phyloP scores from a whole-genome alignment of 2,113 vertebrate genomes.

The Atlantisia rogersi region DNA sequence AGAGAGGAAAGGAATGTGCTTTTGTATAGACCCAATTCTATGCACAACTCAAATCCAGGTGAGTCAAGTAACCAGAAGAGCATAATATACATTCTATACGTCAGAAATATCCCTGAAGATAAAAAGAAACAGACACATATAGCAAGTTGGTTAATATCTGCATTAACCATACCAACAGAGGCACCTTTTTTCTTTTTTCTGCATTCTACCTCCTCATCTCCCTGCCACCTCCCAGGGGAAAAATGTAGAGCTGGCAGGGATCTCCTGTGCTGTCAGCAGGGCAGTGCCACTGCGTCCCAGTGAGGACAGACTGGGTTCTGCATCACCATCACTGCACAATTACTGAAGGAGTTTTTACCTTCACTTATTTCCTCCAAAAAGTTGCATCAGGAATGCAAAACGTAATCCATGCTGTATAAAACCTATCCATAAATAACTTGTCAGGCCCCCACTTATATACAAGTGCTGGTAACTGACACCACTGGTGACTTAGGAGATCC shows the following conservation, averaged over 20 bases:
- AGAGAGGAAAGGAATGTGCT: background rate
- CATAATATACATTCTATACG: background rate
- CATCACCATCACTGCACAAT: background rate
- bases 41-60: background rate
- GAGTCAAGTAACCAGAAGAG: background rate
- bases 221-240: background rate
- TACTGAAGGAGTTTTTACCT: background rate
- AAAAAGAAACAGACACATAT: background rate
- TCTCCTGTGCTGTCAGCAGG: background rate
- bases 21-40: background rate
- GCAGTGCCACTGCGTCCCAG: background rate
- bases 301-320: background rate
- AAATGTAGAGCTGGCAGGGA: background rate
- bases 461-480: background rate
- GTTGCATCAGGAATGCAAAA: background rate
- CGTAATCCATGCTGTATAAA: background rate
- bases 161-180: background rate
- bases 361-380: background rate
- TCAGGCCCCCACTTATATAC: background rate
- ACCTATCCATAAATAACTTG: background rate
- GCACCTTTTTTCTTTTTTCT: background rate
- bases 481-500: background rate
- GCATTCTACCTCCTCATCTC: background rate
- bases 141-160: background rate
- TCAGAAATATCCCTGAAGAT: background rate